Percentiles rank a stretch among this genome's conserved stretches.
Conservation (phyloP, 2,888 invertebrate species). For the Parnassius apollo region DNA sequence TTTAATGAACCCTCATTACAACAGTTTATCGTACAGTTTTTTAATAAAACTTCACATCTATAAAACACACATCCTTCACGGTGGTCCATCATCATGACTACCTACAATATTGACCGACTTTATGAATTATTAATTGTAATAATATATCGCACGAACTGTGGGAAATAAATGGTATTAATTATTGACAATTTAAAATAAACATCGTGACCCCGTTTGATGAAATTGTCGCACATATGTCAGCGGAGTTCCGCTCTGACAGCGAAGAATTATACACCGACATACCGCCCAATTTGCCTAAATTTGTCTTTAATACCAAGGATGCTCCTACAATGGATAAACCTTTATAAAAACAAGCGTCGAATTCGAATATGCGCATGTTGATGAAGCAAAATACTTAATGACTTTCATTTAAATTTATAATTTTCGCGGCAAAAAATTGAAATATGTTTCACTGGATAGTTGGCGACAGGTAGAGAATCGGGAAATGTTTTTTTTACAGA, state of each 20-base stretch:
- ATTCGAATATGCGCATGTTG: constrained; percentile 48
- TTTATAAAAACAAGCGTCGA: constrained; percentile 35
- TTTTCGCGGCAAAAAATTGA: constrained; percentile 35
- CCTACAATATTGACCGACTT: not conserved
- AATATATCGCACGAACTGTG: constrained; percentile 12
- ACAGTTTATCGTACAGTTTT: too few species aligned
- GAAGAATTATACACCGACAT: constrained; percentile 48
- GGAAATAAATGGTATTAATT: constrained; percentile 16
- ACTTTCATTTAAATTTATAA: constrained; percentile 62
- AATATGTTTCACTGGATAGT: constrained; percentile 27
- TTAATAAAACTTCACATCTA: not conserved
- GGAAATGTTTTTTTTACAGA: constrained; percentile 25
- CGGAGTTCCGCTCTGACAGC: constrained; percentile 29
- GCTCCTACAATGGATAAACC: constrained; percentile 52
- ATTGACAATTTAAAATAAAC: constrained; percentile 12
- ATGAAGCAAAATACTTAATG: constrained; percentile 58
- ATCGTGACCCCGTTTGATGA: constrained; percentile 19
- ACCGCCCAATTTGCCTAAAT: constrained; percentile 56
- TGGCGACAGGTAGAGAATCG: constrained; percentile 27
- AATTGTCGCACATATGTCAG: constrained; percentile 12
- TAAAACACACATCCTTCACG: constrained; percentile 2
- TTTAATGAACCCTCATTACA: too few species aligned
- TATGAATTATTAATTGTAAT: constrained; percentile 21
- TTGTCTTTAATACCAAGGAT: constrained; percentile 62
- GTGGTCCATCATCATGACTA: constrained; percentile 18